Base-by-base conservation (phyloP, 1,140 invertebrate species). In the Euura lappo region DNA sequence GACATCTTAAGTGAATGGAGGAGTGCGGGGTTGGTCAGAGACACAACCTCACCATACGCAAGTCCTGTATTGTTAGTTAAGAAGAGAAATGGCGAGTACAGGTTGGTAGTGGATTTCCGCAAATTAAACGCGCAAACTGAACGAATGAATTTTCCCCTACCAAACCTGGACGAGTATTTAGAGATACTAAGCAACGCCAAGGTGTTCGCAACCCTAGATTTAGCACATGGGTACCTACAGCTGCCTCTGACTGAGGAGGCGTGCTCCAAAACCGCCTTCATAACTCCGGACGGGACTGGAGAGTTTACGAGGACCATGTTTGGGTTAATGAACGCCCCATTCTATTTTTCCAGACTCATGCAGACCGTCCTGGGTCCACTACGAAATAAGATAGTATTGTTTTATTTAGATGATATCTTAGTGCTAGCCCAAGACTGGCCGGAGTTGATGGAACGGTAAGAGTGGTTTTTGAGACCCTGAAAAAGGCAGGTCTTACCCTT, bases 151-250 rank as follows among this genome's bases (percentile, higher is more conserved):
- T 87, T 80, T 74, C 85, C 84, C 6, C 69, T 85, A 6, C 83
- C 84, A 3, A 46, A 77, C 8, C 81, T 84, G 6, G 79, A 85
- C 6, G 82, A 84, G 11, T 77, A 77, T 67, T 64, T 86, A 3
- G 79, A 81, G 45, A 43, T 70, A 11, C 45, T 84, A 45, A 8
- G 68, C 5, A 73, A 71, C 3, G 75, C 76, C 6, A 71, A 74
- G 6, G 76, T 77, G 64, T 90, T 89, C 71, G 79, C 80, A 0
- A 80, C 83, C 0, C 76, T 91, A 2, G 89, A 91, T 81, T 78
- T 90, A 67, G 89, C 78, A 44, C 89, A 75, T 45, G 83, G 83
- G 0, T 87, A 81, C 70, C 80, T 83, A 11, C 84, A 88, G 67
- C 77, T 88, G 0, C 77, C 77, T 2, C 44, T 87, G 2, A 71